Base-by-base conservation (phyloP, 2,888 invertebrate genomes). In the Caenorhabditis sp. region DNA sequence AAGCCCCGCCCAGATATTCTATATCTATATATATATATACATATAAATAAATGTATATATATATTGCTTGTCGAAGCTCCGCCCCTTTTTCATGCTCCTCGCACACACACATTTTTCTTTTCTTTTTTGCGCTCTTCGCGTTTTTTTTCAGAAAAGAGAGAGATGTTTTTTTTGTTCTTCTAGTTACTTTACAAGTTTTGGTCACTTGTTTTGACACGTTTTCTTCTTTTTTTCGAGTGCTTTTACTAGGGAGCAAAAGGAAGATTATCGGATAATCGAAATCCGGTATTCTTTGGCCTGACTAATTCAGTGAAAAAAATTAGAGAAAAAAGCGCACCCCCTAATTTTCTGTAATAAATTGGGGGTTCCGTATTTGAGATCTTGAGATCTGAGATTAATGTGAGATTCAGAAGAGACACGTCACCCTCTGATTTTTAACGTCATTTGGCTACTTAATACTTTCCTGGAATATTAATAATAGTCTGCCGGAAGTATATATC, bases 151-250 rank as follows among this genome's bases (percentile, higher is more conserved):
- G 17, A 50, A 50, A 17, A 53, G n/a, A 25, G 12, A 25, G 21
- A 21, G 21, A 21, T 17, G 53, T 14, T 57, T 49, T 31, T 54
- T 50, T 53, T 63, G 64, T 64, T 70, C 62, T 70, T 70, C 65
- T 65, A 70, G 66, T 62, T 65, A 70, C 70, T 66, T 70, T 70
- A 70, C 70, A 70, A 70, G 70, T 70, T 70, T 70, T 70, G 70
- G 70, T 70, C 70, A 70, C 66, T 70, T 70, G 65, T 70, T 70
- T 70, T 70, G 65, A 53, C 63, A 59, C 62, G 58, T 36, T 50
- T 56, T 12, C 52, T 52, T 52, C 20, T 21, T 10, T 3, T 21
- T 26, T 10, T 31, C 31, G 10, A 31, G 31, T 31, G 31, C 31
- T 31, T 31, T 31, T 31, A 7, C 10, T 31, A 31, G 31, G 31